Conservation (phyloP, 2,888 invertebrate species). For the Lepidochitona cinerea region DNA sequence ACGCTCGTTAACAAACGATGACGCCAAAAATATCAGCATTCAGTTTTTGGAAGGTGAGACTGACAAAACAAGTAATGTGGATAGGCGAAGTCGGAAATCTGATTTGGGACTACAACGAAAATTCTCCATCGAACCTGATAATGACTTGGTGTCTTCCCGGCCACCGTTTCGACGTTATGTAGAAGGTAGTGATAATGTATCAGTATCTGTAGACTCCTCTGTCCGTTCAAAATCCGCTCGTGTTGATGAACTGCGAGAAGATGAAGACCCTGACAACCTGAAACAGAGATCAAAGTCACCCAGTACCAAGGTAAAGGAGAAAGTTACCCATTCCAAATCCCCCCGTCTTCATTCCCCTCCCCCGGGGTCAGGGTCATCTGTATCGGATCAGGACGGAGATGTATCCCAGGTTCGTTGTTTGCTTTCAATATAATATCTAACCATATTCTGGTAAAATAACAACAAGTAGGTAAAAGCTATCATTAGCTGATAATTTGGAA, state of each 20-base stretch:
- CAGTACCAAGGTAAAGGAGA: slow-evolving; percentile 64
- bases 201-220: slow-evolving; percentile 3
- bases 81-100: neutral
- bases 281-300: slow-evolving; percentile 56
- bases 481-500: too few relatives aligned
- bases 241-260: neutral
- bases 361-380: slow-evolving; percentile 24
- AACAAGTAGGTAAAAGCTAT: too few relatives aligned
- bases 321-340: slow-evolving; percentile 56
- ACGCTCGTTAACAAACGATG: slow-evolving; percentile 4
- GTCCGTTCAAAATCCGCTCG: neutral
- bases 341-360: slow-evolving; percentile 62
- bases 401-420: neutral
- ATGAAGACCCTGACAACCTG: neutral
- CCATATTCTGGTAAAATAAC: too few relatives aligned
- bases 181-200: slow-evolving; percentile 54
- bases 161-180: slow-evolving; percentile 46
- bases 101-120: neutral
- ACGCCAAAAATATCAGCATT: neutral
- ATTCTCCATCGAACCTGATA: neutral
- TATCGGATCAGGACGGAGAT: neutral
- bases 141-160: too few relatives aligned
- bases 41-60: neutral
- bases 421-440: too few relatives aligned
- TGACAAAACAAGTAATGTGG: neutral